Evolutionary conservation across 1,140 invertebrate species (phyloP), one percentile per base, ranked within the genome.

Genomic region (Bilobella aurantiaca): DNA sequence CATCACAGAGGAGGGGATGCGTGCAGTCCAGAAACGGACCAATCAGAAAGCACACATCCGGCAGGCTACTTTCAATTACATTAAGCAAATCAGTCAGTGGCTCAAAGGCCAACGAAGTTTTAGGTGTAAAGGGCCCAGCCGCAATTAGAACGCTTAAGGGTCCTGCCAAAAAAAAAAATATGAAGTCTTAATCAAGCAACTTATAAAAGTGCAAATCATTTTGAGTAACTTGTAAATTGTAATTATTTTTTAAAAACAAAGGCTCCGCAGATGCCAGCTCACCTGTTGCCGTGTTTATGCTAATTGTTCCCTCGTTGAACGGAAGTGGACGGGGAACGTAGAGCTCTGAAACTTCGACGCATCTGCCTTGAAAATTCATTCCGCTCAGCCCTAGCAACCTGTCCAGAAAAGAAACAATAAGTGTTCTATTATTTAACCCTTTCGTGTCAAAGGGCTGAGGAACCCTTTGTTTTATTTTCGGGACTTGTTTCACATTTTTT

Each of bases 1-100:
- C 25, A 61, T 84, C 81, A 46, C 79, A 77, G 29, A 90, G 76
- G 29, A 82, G 77, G 1, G 80, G 76, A 76, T 90, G 85, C 61
- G 81, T 83, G 5, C 78, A 77, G 73, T 94, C 90, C 32, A 93
- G 72, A 73, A 95, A 91, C 3, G 92, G 91, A 0, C 92, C 92
- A 3, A 87, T 81, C 58, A 95, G 77, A 69, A 96, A 82, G 31
- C 90, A 81, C 3, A 93, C 77, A 75, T 95, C 84, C 1, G 92
- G 92, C 73, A 84, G 82, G 53, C 87, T 81, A 16, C 84, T 77
- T 23, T 79, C 77, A 0, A 91, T 81, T 69, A 86, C 83, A 25
- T 82, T 78, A 23, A 93, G 77, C 1, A 95, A 78, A 74, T 93
- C 89, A 68, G 84, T 82, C 14, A 95, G 77, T 0, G 91, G 90